Conservation (phyloP, 2,888 invertebrate species). For the Leptinotarsa peninsularis region DNA sequence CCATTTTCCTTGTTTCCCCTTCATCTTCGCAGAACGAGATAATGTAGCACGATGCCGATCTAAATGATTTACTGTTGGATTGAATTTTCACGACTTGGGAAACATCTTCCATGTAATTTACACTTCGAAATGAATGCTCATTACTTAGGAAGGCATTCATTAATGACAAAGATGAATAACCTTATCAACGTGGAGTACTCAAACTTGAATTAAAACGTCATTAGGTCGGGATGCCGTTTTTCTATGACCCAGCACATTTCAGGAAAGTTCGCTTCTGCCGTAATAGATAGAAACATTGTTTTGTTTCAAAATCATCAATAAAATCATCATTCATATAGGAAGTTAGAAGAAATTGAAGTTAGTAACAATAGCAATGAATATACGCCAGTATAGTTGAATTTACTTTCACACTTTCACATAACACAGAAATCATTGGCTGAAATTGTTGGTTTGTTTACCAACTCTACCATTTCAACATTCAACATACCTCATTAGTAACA, state of each 20-base stretch:
- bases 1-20: slow-evolving; percentile 1
- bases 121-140: slow-evolving; percentile 34
- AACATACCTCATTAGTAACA: too few relatives aligned
- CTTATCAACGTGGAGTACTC: slow-evolving; percentile 33
- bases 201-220: slow-evolving; percentile 36
- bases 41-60: slow-evolving; percentile 31
- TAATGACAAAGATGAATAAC: slow-evolving; percentile 38
- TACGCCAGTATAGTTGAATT: too few relatives aligned
- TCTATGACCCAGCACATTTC: slow-evolving; percentile 18
- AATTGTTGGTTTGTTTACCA: too few relatives aligned
- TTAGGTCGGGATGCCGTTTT: slow-evolving; percentile 31
- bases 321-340: not conserved
- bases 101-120: slow-evolving; percentile 39
- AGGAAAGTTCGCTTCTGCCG: not conserved
- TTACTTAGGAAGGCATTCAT: slow-evolving; percentile 36
- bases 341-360: too few relatives aligned
- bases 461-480: too few relatives aligned
- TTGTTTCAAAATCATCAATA: not conserved
- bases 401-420: too few relatives aligned
- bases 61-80: slow-evolving; percentile 38
- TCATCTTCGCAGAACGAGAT: slow-evolving; percentile 18
- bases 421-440: too few relatives aligned
- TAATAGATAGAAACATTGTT: not conserved
- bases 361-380: too few relatives aligned
- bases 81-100: slow-evolving; percentile 34